Evolutionary conservation across 2,888 invertebrate genomes (phyloP).

Genomic region (Dryocosmus kuriphilus): DNA sequence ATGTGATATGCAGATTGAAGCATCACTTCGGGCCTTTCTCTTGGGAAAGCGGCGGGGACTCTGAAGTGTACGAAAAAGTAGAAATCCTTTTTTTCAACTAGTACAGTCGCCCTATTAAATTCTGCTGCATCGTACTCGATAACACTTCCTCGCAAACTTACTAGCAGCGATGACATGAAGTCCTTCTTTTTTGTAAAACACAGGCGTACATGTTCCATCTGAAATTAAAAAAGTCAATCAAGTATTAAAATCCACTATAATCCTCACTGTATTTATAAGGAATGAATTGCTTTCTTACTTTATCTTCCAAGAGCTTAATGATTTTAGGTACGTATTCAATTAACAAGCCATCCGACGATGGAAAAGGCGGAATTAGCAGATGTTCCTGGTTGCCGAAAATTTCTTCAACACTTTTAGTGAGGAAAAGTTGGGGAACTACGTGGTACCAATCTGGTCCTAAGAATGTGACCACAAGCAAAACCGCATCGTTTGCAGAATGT

Average conservation of each 20-base stretch:
- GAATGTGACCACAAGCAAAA: conserved; percentile 81
- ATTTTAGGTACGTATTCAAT: conserved; percentile 82
- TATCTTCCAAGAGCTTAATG: conserved; percentile 79
- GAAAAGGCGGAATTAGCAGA: conserved; percentile 78
- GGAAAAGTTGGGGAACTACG: conserved; percentile 76
- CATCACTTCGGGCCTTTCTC: conserved; percentile 79
- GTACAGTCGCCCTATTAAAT: conserved; percentile 72
- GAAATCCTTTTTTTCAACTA: conserved; percentile 77
- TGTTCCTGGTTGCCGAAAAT: conserved; percentile 75
- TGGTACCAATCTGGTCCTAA: conserved; percentile 79
- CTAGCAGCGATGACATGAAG: conserved; percentile 67
- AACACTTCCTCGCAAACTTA: conserved; percentile 71
- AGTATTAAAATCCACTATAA: conserved; percentile 41
- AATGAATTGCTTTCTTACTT: conserved; percentile 69
- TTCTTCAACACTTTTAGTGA: conserved; percentile 79
- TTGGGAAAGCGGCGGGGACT: conserved; percentile 78
- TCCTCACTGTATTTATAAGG: too few species aligned
- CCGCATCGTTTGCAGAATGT: conserved; percentile 77
- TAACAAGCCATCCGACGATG: conserved; percentile 74
- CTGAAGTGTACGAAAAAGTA: conserved; percentile 74
- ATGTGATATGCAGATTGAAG: conserved; percentile 81
- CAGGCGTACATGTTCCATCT: conserved; percentile 60
- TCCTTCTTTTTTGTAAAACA: conserved; percentile 54
- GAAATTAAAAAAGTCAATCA: too few species aligned
- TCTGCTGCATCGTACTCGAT: conserved; percentile 78